Percentiles rank a stretch among this genome's conserved stretches.
Evolutionary conservation across 2,888 invertebrate genomes (phyloP).

Genomic region (Pandemis heparana): DNA sequence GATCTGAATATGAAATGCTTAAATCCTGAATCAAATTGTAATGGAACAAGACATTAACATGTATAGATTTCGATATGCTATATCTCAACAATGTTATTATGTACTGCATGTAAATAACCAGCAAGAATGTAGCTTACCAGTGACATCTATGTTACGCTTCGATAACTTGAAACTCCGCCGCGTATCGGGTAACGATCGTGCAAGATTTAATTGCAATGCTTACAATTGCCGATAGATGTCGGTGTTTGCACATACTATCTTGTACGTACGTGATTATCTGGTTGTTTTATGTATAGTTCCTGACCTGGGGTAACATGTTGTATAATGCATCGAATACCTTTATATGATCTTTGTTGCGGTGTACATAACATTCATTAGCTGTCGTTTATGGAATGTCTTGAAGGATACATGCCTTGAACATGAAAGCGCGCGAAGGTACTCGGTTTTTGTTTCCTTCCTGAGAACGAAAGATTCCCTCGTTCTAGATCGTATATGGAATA

Average conservation of each 20-base stretch:
- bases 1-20: not conserved
- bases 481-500: too few species aligned
- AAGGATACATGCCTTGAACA: not conserved
- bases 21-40: not conserved
- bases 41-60: not conserved
- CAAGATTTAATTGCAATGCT: slow-evolving; percentile 37
- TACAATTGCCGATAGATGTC: slow-evolving; percentile 38
- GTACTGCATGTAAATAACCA: not conserved
- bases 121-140: slow-evolving; percentile 18
- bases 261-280: slow-evolving; percentile 20
- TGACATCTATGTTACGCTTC: slow-evolving; percentile 33
- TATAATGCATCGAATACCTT: slow-evolving; percentile 16
- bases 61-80: not conserved
- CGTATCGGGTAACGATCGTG: slow-evolving; percentile 23
- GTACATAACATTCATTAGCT: not conserved
- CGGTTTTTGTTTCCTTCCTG: too few species aligned
- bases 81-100: not conserved
- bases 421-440: not conserved
- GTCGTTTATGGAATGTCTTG: not conserved
- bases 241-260: not conserved
- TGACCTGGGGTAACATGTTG: slow-evolving; percentile 36
- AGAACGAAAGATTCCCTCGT: too few species aligned
- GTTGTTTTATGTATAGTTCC: slow-evolving; percentile 18
- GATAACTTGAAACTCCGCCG: slow-evolving; percentile 28
- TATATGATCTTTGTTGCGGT: slow-evolving; percentile 30